Base-by-base conservation (phyloP, 2,113 vertebrate species). In the Excalfactoria chinensis region DNA sequence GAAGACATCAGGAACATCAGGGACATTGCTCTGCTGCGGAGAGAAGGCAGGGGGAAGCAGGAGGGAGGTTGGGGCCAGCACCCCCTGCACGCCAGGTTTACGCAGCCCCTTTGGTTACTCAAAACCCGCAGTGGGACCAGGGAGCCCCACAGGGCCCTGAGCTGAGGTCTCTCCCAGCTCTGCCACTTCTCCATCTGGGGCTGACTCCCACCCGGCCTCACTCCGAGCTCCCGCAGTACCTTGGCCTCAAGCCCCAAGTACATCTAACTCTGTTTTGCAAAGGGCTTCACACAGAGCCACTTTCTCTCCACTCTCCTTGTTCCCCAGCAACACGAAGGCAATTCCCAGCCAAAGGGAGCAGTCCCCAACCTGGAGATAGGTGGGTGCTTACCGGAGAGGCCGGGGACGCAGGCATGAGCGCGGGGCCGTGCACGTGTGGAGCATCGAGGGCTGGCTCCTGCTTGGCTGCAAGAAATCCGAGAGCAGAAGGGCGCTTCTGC, bases 381-480 rank as follows among this genome's bases (percentile, higher is more conserved):
- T 1, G 3, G 28, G 30, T n/a, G 67, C 97, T 97, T 97, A 98
- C 98, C 96, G 3, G 69, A 44, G 96, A 96, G 20, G 77, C 72
- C 3, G 97, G 80, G 12, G 62, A 41, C 0, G 20, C 1, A 13
- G 95, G 63, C 75, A 8, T 20, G 22, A 95, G 73, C 41, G 84
- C 75, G 37, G 89, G 1, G 2, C 75, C 13, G n/a, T 88, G 68
- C 0, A 15, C 49, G 16, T 11, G 9, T 3, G 92, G 58, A 13
- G 90, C 69, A 17, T 97, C 96, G 85, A 91, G 64, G 5, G 18
- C 23, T 4, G 84, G 93, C 73, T 98, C 96, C n/a, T 97, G 90
- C 86, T 98, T 98, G 81, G 93, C 97, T 98, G 95, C 53, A 58
- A 90, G 84, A 62, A 67, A 78, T 80, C 75, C 90, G 74, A 72